Conservation (phyloP, 2,888 invertebrate genomes). For the Sarcophaga rosellei region DNA sequence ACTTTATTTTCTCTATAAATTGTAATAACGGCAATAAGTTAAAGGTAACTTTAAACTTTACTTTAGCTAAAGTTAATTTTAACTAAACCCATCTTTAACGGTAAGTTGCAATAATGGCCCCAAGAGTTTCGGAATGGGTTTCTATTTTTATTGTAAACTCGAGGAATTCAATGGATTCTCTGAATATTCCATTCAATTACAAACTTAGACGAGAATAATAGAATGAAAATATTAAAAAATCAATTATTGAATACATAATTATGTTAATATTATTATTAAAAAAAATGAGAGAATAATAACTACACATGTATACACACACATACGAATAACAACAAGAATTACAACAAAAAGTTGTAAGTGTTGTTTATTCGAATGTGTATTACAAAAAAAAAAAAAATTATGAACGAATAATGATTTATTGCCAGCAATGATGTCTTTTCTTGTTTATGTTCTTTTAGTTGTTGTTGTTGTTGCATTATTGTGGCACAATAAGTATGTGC, state of each 20-base stretch:
- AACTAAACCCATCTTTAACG: too few species aligned
- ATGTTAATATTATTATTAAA: neutral
- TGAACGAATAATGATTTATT: slow-evolving; percentile 77
- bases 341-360: slow-evolving; percentile 23
- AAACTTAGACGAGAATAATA: too few species aligned
- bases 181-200: too few species aligned
- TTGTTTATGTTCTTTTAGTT: slow-evolving; percentile 12
- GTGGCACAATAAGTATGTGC: slow-evolving; percentile 13
- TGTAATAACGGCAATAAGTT: too few species aligned
- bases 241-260: slow-evolving; percentile 21
- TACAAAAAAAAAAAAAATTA: slow-evolving; percentile 67
- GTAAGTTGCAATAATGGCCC: too few species aligned
- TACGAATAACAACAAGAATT: slow-evolving; percentile 25
- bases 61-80: too few species aligned
- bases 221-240: too few species aligned
- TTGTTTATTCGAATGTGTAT: neutral
- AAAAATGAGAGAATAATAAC: neutral
- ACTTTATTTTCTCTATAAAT: too few species aligned
- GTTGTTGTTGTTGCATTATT: slow-evolving; percentile 31
- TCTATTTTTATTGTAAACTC: too few species aligned
- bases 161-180: too few species aligned
- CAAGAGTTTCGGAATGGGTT: too few species aligned
- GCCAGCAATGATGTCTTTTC: slow-evolving; percentile 63
- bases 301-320: neutral
- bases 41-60: too few species aligned